Conservation (phyloP, 2,113 vertebrate genomes). For the Pachycephala philippinensis region DNA sequence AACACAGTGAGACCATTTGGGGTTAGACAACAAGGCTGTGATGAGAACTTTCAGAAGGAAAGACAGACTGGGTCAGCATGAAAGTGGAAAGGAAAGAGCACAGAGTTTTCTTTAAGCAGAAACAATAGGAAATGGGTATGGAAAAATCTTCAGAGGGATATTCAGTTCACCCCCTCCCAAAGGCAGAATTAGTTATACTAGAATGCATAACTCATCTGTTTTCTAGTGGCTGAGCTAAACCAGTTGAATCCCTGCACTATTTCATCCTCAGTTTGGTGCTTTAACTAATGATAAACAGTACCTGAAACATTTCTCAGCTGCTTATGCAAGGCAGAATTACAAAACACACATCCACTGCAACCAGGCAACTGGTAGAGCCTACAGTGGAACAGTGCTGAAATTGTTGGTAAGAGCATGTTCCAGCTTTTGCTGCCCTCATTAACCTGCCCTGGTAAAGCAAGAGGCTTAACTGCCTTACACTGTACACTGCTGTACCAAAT, state of each 20-base stretch:
- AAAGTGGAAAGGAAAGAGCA: not conserved
- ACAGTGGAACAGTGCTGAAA: not conserved
- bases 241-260: not conserved
- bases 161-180: not conserved
- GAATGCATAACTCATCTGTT: not conserved
- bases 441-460: not conserved
- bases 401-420: not conserved
- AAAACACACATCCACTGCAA: not conserved
- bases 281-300: not conserved
- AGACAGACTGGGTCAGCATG: not conserved
- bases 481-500: not conserved
- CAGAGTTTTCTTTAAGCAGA: not conserved
- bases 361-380: not conserved
- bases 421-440: not conserved
- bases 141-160: not conserved
- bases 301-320: not conserved
- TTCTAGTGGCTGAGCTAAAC: not conserved
- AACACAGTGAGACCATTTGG: not conserved
- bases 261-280: not conserved
- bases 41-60: not conserved
- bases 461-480: not conserved
- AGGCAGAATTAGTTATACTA: not conserved
- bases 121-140: not conserved
- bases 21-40: not conserved
- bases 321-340: not conserved